Base-by-base conservation (phyloP, 2,888 invertebrate genomes). In the Eurytoma adleriae region DNA sequence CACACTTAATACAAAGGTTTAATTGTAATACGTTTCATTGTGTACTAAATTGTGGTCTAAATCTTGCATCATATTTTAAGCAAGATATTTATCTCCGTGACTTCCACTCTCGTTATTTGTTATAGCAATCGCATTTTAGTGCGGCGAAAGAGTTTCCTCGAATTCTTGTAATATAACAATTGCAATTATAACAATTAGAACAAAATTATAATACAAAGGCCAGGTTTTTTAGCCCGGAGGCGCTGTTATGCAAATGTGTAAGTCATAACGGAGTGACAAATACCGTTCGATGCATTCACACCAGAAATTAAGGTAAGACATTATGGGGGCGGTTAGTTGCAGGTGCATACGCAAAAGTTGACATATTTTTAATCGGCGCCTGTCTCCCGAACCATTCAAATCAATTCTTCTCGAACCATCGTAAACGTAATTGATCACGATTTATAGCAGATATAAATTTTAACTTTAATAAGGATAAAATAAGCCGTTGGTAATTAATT, bases 121-220 rank as follows among this genome's bases (percentile, higher is more conserved):
- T 10, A 40, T 40, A 10, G 40, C 0, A 1, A 40, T 10, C 10
- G 40, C 24, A 24, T 30, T 62, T 62, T 62, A 30, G 30, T 20
- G 10, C 24, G 27, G 18, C 48, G 64, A 64, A 54, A 16, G 40
- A 56, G 30, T 56, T 30, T 70, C 70, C 40, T n/a, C 16, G 57
- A 70, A 57, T 70, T 57, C 30, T 14, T 57, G 57, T 18, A 57
- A 68, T 20, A 59, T 30, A 16, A 69, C 67, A 50, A 18, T 20
- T 50, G 66, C 48, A 20, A 18, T 16, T 66, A 20, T 14, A 67
- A 48, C 14, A 75, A 79, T 71, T 40, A 50, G 79, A 71, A 30
- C 79, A 18, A 75, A 79, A 79, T 79, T 79, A 71, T 40, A 79
- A 79, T 79, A 79, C 79, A 79, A 79, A 79, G 64, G 78, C 27